Evolutionary conservation across 2,888 invertebrate species (phyloP).

Genomic region (Dynastes tityus): DNA sequence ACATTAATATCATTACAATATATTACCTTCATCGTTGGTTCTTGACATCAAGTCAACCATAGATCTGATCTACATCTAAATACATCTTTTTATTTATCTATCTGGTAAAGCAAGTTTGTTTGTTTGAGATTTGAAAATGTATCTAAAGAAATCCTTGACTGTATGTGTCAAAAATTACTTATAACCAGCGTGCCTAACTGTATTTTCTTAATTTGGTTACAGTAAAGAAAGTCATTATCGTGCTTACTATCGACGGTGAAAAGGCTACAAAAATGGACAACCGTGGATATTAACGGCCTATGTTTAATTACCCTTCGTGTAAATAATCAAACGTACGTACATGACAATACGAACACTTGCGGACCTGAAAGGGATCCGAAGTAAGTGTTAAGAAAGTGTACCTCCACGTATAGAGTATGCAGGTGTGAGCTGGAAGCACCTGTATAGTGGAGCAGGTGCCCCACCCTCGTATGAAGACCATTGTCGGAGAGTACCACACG

Average conservation of each 20-base stretch:
- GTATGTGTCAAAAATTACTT: too few relatives aligned
- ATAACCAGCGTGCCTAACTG: neutral
- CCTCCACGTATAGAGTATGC: constrained; percentile 60
- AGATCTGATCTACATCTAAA: neutral
- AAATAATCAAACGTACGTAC: constrained; percentile 46
- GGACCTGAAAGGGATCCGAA: constrained; percentile 50
- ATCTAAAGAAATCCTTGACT: too few relatives aligned
- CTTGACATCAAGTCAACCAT: neutral
- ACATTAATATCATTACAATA: too few relatives aligned
- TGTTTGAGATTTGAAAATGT: too few relatives aligned
- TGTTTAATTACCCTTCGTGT: constrained; percentile 48
- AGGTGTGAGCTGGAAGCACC: constrained; percentile 57
- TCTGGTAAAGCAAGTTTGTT: too few relatives aligned
- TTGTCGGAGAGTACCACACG: constrained; percentile 55
- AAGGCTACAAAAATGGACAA: constrained; percentile 34
- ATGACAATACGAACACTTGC: constrained; percentile 44
- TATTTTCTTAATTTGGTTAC: neutral
- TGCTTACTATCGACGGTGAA: neutral
- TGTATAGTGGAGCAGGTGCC: constrained; percentile 58
- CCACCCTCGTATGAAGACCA: constrained; percentile 58
- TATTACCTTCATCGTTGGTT: too few relatives aligned
- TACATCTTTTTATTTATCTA: too few relatives aligned
- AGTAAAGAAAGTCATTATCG: neutral
- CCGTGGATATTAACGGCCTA: constrained; percentile 47
- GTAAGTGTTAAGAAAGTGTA: constrained; percentile 64